phyloP scores from a whole-genome alignment of 2,113 vertebrate species.

The Ifrita kowaldi region DNA sequence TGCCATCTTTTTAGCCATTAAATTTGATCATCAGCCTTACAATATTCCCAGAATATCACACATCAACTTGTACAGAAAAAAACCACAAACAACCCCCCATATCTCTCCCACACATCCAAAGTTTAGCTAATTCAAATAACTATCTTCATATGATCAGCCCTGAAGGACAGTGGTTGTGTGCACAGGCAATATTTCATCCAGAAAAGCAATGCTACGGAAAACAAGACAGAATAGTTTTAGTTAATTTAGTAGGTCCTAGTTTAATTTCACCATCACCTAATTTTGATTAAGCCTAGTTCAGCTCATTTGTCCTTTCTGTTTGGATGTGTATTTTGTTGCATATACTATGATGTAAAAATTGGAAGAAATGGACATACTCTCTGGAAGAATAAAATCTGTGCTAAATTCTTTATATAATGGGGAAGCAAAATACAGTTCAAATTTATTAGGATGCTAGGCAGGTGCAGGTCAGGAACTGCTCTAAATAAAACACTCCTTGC shows the following conservation, averaged over 20 bases:
- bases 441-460: background rate
- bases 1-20: background rate
- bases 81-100: rapidly evolving
- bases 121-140: background rate
- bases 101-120: background rate
- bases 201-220: background rate
- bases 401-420: background rate
- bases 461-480: background rate
- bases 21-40: background rate
- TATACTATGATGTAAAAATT: background rate
- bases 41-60: background rate
- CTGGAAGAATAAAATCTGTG: background rate
- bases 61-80: background rate
- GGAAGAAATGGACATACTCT: background rate
- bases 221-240: background rate
- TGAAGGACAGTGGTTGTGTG: background rate
- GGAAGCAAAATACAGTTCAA: background rate
- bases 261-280: background rate
- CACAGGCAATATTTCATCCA: background rate
- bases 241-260: background rate
- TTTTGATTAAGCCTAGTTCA: background rate
- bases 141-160: background rate
- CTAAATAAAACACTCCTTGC: background rate
- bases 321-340: background rate
- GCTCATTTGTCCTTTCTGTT: background rate